Base-by-base conservation (phyloP, 2,113 vertebrate species). In the Myocastor coypus region DNA sequence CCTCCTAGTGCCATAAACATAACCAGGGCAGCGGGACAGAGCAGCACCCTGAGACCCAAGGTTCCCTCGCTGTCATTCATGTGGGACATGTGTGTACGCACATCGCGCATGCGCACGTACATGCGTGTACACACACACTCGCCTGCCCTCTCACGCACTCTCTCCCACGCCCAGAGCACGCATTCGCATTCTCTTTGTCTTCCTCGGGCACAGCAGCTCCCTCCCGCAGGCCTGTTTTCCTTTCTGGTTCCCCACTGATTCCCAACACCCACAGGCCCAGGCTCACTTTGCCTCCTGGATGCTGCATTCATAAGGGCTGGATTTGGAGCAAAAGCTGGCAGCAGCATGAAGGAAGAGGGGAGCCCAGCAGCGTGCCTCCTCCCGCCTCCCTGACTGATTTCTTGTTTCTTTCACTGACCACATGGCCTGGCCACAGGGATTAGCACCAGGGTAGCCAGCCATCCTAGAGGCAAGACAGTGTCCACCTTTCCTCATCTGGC, bases 291-390 rank as follows among this genome's bases (percentile, higher is more conserved):
- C 42, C 73, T 94, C 46, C 37, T 82, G 52, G 37, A n/a, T 16
- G 57, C 42, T 96, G 55, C 69, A 55, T 55, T 95, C 88, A 64
- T 85, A n/a, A 98, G 86, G 63, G 26, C 85, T 91, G 81, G 37
- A 7, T 61, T 69, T 95, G 64, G 69, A 86, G 88, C 91, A 83
- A 93, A 87, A 88, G 7, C 64, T 57, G 1, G 34, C 66, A 55
- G n/a, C 22, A 64, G 8, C 14, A 0, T 10, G 71, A 42, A 14
- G 24, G 7, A 12, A 64, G 32, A 22, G 3, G 17, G 73, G 8
- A 89, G 32, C 81, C 34, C 12, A 12, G 1, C 5, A 13, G 69
- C 69, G 68, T 8, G 34, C 57, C 30, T 83, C 57, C 63, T 71
- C 63, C 24, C 22, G 57, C 52, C 55, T 83, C 28, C 8, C 52